These are phyloP conservation scores for Acheta domesticus DNA, from an alignment of 2,888 invertebrate species.

Conservation along the genomic window DNA sequence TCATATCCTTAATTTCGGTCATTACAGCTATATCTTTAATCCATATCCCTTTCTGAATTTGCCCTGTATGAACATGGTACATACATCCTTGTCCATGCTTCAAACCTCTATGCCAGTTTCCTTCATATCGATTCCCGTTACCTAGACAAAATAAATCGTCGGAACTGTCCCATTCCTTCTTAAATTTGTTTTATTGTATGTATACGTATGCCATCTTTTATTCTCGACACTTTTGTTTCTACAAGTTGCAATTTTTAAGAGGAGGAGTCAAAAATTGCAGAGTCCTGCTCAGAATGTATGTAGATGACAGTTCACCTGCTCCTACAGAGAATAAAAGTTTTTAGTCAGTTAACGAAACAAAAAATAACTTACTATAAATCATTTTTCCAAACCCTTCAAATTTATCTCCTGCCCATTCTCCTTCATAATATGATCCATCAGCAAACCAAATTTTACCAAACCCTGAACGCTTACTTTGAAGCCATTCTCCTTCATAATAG, in stretches of 20 bases:
- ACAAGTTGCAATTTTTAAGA: too few relatives aligned
- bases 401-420: constrained; percentile 55
- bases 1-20: constrained; percentile 57
- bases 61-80: constrained; percentile 62
- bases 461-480: constrained; percentile 51
- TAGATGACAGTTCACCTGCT: too few relatives aligned
- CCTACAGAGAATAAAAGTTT: too few relatives aligned
- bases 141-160: constrained; percentile 43
- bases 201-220: too few relatives aligned
- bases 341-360: not conserved
- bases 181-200: too few relatives aligned
- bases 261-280: too few relatives aligned
- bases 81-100: constrained; percentile 63
- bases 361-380: constrained; percentile 49
- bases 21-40: constrained; percentile 52
- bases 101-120: constrained; percentile 55
- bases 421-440: constrained; percentile 59
- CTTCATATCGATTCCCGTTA: constrained; percentile 64
- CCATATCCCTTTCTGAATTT: constrained; percentile 66
- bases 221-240: too few relatives aligned
- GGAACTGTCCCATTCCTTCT: too few relatives aligned
- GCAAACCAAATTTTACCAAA: constrained; percentile 57
- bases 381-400: constrained; percentile 56
- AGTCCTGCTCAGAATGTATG: too few relatives aligned
- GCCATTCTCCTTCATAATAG: constrained; percentile 61